Conservation (phyloP, 2,797 vertebrate species). For the Periophthalmus magnuspinnatus region DNA sequence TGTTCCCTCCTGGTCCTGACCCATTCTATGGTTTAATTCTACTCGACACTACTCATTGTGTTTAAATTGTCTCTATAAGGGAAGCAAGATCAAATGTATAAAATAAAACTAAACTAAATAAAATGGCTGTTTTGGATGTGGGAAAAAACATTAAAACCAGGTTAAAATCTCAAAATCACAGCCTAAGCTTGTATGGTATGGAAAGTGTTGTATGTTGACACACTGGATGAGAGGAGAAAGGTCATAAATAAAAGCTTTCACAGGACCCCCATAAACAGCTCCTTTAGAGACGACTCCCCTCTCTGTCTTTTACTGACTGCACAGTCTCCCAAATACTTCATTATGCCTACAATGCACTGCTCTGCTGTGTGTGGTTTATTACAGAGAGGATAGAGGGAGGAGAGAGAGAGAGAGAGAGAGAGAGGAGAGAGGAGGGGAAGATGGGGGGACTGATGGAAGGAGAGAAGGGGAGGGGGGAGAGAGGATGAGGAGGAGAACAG, state of each 20-base stretch:
- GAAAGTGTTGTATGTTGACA: background rate
- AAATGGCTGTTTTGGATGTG: too few species aligned
- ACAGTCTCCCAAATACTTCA: slow-evolving; percentile 45
- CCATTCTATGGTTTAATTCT: too few species aligned
- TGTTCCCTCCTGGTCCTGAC: too few species aligned
- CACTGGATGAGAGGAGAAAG: slow-evolving; percentile 14
- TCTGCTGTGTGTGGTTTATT: slow-evolving; percentile 25
- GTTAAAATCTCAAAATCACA: background rate
- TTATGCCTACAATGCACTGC: slow-evolving; percentile 31
- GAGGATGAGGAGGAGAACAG: too few species aligned
- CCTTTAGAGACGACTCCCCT: slow-evolving; percentile 17
- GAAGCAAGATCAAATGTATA: too few species aligned
- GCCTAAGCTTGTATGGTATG: background rate
- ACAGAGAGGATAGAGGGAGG: slow-evolving; percentile 19
- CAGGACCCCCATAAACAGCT: slow-evolving; percentile 34
- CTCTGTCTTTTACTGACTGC: slow-evolving; percentile 43
- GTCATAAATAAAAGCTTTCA: slow-evolving; percentile 22
- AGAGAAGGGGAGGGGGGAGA: too few species aligned
- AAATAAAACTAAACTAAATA: too few species aligned
- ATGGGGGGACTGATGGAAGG: too few species aligned
- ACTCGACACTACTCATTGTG: too few species aligned
- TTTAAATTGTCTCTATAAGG: too few species aligned
- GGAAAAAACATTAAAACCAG: background rate
- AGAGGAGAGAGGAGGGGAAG: slow-evolving; percentile 41
- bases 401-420: slow-evolving; percentile 34